Evolutionary conservation across 2,797 vertebrate species (phyloP).

Genomic region (Kryptopterus vitreolus): DNA sequence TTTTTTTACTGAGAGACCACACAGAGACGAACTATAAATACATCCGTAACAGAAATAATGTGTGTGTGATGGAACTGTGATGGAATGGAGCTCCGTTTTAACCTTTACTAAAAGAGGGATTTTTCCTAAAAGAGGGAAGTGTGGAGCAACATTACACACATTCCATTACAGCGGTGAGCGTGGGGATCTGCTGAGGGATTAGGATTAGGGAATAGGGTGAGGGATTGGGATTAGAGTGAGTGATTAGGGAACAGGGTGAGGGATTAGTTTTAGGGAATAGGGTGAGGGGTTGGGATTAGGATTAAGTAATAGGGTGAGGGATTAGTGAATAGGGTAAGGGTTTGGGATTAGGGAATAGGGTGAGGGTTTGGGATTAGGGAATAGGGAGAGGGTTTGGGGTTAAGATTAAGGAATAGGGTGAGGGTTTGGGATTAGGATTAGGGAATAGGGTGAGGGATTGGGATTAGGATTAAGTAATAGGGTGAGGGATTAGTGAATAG

Average conservation of each 20-base stretch:
- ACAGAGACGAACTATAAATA: not conserved
- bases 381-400: not conserved
- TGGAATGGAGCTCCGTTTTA: not conserved
- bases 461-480: too few relatives aligned
- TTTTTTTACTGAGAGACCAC: constrained; percentile 71
- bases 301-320: not conserved
- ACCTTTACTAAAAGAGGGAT: not conserved
- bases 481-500: not conserved
- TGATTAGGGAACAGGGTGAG: not conserved
- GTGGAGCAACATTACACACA: too few relatives aligned
- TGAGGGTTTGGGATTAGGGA: not conserved
- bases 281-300: not conserved
- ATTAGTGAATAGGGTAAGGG: not conserved
- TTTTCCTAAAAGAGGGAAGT: not conserved
- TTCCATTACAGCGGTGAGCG: too few relatives aligned
- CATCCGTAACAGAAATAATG: not conserved
- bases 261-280: too few relatives aligned
- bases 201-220: not conserved
- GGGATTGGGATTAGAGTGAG: not conserved
- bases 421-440: not conserved
- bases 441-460: not conserved
- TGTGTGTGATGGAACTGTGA: not conserved
- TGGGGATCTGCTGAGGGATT: too few relatives aligned
- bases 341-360: not conserved
- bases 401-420: too few relatives aligned